A percentile compares a stretch with the other conserved stretches of the same genome.
Conservation (phyloP, 2,113 vertebrate genomes). For the Actenoides hombroni region DNA sequence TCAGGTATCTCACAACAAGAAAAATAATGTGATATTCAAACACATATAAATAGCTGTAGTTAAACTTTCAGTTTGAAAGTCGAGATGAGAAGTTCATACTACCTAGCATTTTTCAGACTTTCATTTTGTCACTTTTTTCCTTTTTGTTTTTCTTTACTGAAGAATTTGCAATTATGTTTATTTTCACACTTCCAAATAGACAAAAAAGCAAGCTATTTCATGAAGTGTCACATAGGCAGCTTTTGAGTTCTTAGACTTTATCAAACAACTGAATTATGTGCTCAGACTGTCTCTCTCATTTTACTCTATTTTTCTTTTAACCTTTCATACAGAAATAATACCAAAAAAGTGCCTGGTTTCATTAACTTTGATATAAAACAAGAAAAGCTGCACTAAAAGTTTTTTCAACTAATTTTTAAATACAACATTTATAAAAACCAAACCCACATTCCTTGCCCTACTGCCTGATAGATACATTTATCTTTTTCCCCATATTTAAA, state of each 20-base stretch:
- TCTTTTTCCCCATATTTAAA: background rate
- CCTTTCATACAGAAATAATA: background rate
- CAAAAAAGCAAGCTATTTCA: background rate
- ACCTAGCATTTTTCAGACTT: background rate
- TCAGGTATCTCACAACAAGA: background rate
- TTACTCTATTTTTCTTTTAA: background rate
- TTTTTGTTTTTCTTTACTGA: background rate
- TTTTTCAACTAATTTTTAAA: background rate
- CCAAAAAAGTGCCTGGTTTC: background rate
- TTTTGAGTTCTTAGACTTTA: background rate
- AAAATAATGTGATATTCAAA: background rate
- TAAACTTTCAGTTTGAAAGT: background rate
- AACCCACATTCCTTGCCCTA: background rate
- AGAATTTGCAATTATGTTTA: background rate
- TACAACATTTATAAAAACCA: background rate
- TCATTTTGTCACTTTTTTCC: background rate
- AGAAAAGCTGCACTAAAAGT: background rate
- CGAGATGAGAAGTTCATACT: background rate
- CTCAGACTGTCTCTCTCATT: background rate
- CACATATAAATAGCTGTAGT: background rate
- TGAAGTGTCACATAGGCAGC: background rate
- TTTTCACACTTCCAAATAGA: background rate
- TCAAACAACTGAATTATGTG: background rate
- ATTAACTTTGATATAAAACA: background rate
- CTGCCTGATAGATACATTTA: background rate